phyloP scores from a whole-genome alignment of 2,797 vertebrate species.

The Pseudochirops cupreus region DNA sequence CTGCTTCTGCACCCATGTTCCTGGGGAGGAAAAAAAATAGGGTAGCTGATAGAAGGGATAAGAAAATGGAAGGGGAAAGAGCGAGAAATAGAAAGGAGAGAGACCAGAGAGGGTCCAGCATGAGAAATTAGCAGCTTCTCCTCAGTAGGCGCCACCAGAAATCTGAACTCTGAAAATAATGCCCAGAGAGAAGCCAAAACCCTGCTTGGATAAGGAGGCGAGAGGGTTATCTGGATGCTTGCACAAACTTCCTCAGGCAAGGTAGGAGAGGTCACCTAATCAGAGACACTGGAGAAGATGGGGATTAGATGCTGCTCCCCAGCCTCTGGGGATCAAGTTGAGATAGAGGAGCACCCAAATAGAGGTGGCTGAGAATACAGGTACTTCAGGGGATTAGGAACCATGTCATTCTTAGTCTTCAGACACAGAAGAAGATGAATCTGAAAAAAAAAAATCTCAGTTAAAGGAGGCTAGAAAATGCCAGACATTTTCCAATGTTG shows the following conservation, averaged over 20 bases:
- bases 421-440: neutral
- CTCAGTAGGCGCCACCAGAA: neutral
- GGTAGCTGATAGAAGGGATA: neutral
- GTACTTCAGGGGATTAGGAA: neutral
- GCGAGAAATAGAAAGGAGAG: neutral
- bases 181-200: slow-evolving; percentile 59
- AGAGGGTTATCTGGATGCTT: slow-evolving; percentile 68
- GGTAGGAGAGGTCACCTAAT: slow-evolving; percentile 62
- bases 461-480: neutral
- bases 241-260: slow-evolving; percentile 26
- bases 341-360: slow-evolving; percentile 58
- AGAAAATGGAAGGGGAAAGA: neutral
- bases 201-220: slow-evolving; percentile 62
- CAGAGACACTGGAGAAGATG: slow-evolving; percentile 36
- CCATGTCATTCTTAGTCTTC: slow-evolving; percentile 11
- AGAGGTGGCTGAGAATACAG: slow-evolving; percentile 23
- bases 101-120: neutral
- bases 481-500: neutral
- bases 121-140: neutral
- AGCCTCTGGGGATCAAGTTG: slow-evolving; percentile 71
- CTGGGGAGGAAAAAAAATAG: slow-evolving; percentile 1
- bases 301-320: slow-evolving; percentile 72
- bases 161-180: slow-evolving; percentile 22
- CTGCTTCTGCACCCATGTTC: neutral
- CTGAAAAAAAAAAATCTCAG: accelerated